Base-by-base conservation (phyloP, 2,888 invertebrate species). In the Lepidochrysops patricia region DNA sequence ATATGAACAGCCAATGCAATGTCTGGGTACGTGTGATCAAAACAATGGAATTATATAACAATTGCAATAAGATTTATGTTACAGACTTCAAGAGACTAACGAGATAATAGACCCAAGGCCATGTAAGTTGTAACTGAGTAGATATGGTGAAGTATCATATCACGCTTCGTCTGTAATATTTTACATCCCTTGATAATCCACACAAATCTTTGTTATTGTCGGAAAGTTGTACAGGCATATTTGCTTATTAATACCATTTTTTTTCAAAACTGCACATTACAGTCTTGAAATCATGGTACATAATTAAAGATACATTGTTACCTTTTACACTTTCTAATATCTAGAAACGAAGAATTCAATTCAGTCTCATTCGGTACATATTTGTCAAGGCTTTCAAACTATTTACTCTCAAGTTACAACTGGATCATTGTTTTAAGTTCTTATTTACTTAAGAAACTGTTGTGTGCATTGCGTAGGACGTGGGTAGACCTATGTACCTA, bases 11-110 rank as follows among this genome's bases (percentile, higher is more conserved):
- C 15, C 15, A 37, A 37, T 34, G 34, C 34, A 34, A 4, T 43
- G 43, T 43, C 43, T 43, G 19, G 43, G 15, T 43, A 19, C 19
- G 13, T 26, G 6, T 7, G 29, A 52, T 26, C 15, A 52, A 54
- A 9, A 32, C 52, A 54, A 54, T 54, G 32, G 27, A 12, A 54
- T 54, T 9, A 32, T 19, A 12, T 50, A 54, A 32, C 54, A 54
- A 32, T 19, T 29, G 23, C 54, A 54, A 19, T 54, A 15, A 29
- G 54, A 54, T 32, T 54, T 54, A 54, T 54, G 29, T 54, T 54
- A 54, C 52, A 15, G 52, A 52, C 54, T 32, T 29, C 54, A 54
- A 12, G 25, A 50, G 50, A 15, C 29, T 54, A 54, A 32, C 54
- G 19, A 54, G 54, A 29, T 54, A 54, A 54, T 32, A 23, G 12